phyloP scores from a whole-genome alignment of 2,888 invertebrate genomes.

The Brenthis daphne region DNA sequence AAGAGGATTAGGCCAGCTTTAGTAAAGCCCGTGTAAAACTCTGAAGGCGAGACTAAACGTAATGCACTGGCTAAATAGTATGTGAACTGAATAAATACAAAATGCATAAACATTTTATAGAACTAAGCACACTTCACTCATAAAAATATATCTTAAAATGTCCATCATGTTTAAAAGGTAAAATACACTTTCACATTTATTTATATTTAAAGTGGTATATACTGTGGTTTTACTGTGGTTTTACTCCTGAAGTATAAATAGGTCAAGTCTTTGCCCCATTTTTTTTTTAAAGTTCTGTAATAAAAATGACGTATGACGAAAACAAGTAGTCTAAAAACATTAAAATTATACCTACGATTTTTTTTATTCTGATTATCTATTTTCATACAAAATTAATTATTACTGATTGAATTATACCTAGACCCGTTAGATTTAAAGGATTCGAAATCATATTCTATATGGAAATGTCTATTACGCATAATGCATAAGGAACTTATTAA shows the following conservation, averaged over 20 bases:
- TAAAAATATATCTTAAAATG: not conserved
- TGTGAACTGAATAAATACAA: slow-evolving; percentile 15
- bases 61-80: slow-evolving; percentile 17
- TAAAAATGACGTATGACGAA: not conserved
- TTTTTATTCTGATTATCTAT: not conserved
- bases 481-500: too few species aligned
- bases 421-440: too few species aligned
- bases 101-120: slow-evolving; percentile 7
- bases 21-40: slow-evolving; percentile 14
- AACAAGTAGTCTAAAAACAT: not conserved
- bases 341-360: not conserved
- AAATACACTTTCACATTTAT: not conserved
- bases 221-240: not conserved
- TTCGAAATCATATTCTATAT: too few species aligned
- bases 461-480: too few species aligned
- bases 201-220: slow-evolving; percentile 3
- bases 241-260: not conserved
- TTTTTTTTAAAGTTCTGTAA: not conserved
- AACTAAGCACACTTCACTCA: not conserved
- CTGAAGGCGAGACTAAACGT: slow-evolving; percentile 8
- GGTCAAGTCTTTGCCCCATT: not conserved
- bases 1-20: slow-evolving; percentile 22
- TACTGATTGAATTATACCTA: too few species aligned
- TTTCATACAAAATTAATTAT: not conserved
- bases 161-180: not conserved